Percentiles rank a stretch among this genome's conserved stretches.
Evolutionary conservation across 2,113 vertebrate genomes (phyloP).

Genomic region (Catagonus wagneri): DNA sequence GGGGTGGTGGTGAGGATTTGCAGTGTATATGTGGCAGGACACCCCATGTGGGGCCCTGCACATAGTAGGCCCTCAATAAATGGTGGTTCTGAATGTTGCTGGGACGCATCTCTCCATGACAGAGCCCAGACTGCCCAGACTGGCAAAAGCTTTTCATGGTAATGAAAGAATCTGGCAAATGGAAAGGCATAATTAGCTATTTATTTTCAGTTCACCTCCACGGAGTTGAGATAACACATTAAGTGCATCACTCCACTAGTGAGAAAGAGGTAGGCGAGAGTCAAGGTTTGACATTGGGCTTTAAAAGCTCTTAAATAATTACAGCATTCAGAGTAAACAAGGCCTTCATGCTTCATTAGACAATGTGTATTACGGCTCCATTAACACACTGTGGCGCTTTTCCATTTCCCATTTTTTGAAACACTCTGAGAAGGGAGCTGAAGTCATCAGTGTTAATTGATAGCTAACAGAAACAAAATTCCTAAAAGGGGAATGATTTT

Average conservation of each 20-base stretch:
- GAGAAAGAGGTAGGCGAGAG: conserved; percentile 53
- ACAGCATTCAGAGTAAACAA: conserved; percentile 85
- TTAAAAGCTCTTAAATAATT: conserved; percentile 90
- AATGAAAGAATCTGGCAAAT: conserved; percentile 67
- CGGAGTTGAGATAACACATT: conserved; percentile 57
- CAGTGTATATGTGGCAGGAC: neutral
- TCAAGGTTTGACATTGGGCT: conserved; percentile 72
- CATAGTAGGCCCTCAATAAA: neutral
- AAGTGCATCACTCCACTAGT: conserved; percentile 54
- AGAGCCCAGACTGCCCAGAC: neutral
- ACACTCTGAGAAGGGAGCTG: conserved; percentile 80
- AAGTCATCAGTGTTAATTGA: conserved; percentile 88
- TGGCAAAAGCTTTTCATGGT: neutral
- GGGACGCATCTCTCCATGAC: neutral
- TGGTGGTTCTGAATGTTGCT: neutral
- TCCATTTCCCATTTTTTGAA: conserved; percentile 82
- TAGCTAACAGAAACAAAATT: conserved; percentile 86
- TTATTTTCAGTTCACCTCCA: conserved; percentile 70
- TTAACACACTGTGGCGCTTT: conserved; percentile 84
- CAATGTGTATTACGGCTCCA: conserved; percentile 85
- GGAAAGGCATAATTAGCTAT: conserved; percentile 64
- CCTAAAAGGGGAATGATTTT: conserved; percentile 88
- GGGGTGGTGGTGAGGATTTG: neutral
- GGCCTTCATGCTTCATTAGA: conserved; percentile 88
- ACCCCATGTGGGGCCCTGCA: rapidly evolving